phyloP scores from a whole-genome alignment of 2,797 vertebrate genomes.

The Falco concolor region DNA sequence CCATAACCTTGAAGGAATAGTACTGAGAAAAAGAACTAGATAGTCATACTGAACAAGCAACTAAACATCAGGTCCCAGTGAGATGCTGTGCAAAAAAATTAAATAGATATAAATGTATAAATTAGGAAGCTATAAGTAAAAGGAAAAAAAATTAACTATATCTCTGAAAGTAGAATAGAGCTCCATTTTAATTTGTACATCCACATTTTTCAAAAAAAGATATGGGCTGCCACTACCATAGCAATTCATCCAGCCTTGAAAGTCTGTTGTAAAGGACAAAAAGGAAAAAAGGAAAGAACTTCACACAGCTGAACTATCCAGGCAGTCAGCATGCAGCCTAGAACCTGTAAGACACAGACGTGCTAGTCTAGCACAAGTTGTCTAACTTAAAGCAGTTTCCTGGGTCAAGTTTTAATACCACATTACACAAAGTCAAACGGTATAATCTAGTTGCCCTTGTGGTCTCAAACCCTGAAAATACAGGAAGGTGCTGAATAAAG shows the following conservation, averaged over 20 bases:
- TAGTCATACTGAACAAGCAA: background rate
- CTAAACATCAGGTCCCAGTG: background rate
- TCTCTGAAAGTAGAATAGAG: background rate
- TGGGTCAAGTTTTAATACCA: background rate
- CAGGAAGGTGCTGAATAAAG: background rate
- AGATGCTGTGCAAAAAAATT: background rate
- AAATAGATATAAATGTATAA: background rate
- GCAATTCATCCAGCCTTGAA: background rate
- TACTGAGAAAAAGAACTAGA: background rate
- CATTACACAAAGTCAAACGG: background rate
- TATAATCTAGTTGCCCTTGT: background rate
- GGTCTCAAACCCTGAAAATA: background rate
- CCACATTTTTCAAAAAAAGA: background rate
- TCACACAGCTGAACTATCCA: background rate
- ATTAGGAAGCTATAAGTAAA: background rate
- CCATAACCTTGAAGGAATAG: background rate
- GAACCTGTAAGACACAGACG: background rate
- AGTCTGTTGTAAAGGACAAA: background rate
- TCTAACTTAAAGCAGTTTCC: background rate
- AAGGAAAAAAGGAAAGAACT: background rate
- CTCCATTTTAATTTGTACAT: background rate
- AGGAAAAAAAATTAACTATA: background rate
- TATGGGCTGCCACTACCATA: background rate
- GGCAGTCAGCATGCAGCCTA: background rate
- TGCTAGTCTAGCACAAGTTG: background rate